Evolutionary conservation across 2,113 vertebrate species (phyloP), one percentile per base, ranked within the genome.

Genomic region (Megaceryle maxima): DNA sequence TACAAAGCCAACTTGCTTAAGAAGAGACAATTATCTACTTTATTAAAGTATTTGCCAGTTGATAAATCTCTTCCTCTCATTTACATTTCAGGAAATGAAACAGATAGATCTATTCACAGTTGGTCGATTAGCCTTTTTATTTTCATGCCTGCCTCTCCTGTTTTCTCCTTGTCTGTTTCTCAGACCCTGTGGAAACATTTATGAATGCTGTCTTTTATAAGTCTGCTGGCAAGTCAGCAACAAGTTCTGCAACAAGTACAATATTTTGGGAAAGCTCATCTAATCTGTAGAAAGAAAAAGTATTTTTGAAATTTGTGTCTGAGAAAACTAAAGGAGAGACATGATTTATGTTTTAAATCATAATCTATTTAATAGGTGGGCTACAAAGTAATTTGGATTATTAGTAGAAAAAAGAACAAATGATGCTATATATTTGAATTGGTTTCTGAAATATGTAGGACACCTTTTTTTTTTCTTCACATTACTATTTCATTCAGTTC

Each of bases 41-140:
- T 80, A 64, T 81, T 70, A 60, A 92, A 87, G 50, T 84, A 82
- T 82, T 78, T 90, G n/a, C 22, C 41, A 82, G 59, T 88, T 90
- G 79, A 77, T 92, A 94, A 76, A 94, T 82, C 67, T 87, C 85
- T 94, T 92, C 70, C 75, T 87, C 56, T 87, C 64, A 39, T 85
- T 95, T 88, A 75, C 1, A 4, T 88, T 93, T 90, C 86, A 85
- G 86, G 75, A 81, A 81, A 85, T 4, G 56, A 94, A 88, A 75
- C 86, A 92, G 66, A 88, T 87, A 85, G 57, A 56, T 81, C 64
- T 92, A 74, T 90, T 87, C 91, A 78, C 31, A 75, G 75, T 73
- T 78, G 56, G 69, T 74, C 3, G 25, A 70, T 90, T 35, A 64
- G 39, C 22, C 59, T 83, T 95, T 81, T 76, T 76, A 80, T 84